Evolutionary conservation across 2,113 vertebrate species (phyloP).

Genomic region (Hippocampus zosterae): DNA sequence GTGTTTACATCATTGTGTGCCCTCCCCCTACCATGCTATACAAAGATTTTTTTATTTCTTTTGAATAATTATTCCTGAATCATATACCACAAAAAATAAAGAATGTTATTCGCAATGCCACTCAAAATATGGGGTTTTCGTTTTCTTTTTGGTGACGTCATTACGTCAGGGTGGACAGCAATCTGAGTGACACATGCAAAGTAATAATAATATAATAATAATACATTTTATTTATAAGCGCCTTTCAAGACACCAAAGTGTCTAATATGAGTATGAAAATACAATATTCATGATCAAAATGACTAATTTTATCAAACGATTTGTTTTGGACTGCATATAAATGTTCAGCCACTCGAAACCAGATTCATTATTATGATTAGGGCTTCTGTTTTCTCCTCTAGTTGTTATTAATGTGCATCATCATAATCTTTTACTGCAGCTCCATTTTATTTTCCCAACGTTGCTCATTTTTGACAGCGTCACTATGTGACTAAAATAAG

Average conservation of each 20-base stretch:
- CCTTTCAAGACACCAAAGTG: too few relatives aligned
- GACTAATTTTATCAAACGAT: not conserved
- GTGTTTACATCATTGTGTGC: too few relatives aligned
- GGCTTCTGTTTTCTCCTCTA: not conserved
- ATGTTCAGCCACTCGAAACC: too few relatives aligned
- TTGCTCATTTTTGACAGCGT: not conserved
- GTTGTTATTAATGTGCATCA: not conserved
- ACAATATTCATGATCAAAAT: not conserved
- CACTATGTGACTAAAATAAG: not conserved
- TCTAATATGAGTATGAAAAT: not conserved
- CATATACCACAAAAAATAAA: too few relatives aligned
- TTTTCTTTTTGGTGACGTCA: not conserved
- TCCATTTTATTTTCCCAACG: not conserved
- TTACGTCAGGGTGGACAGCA: not conserved
- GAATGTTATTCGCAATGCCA: not conserved
- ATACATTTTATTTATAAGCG: too few relatives aligned
- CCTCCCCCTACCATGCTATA: too few relatives aligned
- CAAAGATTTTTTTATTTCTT: too few relatives aligned
- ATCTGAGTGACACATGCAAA: not conserved
- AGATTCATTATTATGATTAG: not conserved
- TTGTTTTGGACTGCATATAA: not conserved
- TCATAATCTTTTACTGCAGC: not conserved
- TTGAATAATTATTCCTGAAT: too few relatives aligned
- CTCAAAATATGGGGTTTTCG: not conserved
- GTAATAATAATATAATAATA: too few relatives aligned